These are phyloP conservation scores for Ophion slaviceki DNA, from an alignment of 2,888 invertebrate genomes.

Conservation along the genomic window DNA sequence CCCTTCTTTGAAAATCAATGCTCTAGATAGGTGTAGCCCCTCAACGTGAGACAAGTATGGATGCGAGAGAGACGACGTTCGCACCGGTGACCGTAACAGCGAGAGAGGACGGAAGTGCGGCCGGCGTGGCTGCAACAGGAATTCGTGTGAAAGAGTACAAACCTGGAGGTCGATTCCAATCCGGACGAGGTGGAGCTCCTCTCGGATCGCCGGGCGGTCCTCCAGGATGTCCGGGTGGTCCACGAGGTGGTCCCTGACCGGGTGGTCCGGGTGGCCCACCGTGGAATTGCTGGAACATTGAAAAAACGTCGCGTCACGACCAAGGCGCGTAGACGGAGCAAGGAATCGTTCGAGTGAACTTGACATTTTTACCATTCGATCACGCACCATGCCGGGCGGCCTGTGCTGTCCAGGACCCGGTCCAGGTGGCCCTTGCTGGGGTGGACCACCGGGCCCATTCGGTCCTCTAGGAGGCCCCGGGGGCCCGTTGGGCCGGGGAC, in stretches of 20 bases:
- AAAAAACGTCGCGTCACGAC: background rate
- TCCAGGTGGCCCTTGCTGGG: conserved; percentile 86
- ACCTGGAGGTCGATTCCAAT: conserved; percentile 90
- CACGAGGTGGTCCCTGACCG: conserved; percentile 84
- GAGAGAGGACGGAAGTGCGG: background rate
- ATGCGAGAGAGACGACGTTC: background rate
- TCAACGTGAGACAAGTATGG: background rate
- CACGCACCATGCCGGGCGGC: conserved; percentile 86
- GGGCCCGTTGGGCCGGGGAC: conserved; percentile 86
- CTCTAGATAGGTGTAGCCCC: too few species aligned
- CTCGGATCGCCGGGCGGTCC: conserved; percentile 87
- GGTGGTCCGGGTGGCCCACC: conserved; percentile 86
- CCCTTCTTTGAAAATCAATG: too few species aligned
- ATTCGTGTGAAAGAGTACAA: conserved; percentile 59
- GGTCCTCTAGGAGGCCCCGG: conserved; percentile 85
- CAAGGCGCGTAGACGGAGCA: background rate
- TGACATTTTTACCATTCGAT: conserved; percentile 60
- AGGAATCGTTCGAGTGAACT: background rate
- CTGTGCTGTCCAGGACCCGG: conserved; percentile 84
- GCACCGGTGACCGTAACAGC: background rate
- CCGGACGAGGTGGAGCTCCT: conserved; percentile 86
- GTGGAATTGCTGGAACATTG: conserved; percentile 83
- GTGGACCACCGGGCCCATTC: conserved; percentile 86
- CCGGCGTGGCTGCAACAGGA: background rate
- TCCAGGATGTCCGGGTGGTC: conserved; percentile 85